Conservation (phyloP, 1,140 invertebrate genomes). For the Armadillidium nasatum region DNA sequence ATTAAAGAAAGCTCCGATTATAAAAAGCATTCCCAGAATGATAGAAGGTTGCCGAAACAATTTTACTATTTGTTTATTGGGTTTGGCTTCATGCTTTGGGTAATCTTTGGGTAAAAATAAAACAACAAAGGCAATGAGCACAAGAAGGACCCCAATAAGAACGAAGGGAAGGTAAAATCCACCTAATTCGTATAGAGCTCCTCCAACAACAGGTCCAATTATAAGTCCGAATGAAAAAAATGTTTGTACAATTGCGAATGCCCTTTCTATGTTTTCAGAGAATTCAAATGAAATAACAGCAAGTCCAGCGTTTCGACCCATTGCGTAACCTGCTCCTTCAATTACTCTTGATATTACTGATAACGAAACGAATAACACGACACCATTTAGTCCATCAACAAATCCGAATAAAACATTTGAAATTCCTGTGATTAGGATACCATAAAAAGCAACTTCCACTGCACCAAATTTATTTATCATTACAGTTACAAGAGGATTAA, state of each 20-base stretch:
- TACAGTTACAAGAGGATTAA: conserved; percentile 13
- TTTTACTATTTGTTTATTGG: conserved; percentile 58
- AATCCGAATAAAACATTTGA: conserved; percentile 23
- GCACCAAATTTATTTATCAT: conserved; percentile 15
- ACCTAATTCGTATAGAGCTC: conserved; percentile 46
- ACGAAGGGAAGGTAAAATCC: conserved; percentile 48
- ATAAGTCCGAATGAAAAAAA: conserved; percentile 20
- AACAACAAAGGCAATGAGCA: conserved; percentile 40
- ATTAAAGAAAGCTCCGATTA: conserved; percentile 68
- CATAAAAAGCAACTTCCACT: background rate
- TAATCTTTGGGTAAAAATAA: conserved; percentile 61
- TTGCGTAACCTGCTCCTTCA: conserved; percentile 21
- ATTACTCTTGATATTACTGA: conserved; percentile 17
- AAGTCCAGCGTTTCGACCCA: background rate
- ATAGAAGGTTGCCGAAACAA: conserved; percentile 46
- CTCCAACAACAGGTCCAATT: conserved; percentile 46
- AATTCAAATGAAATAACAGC: conserved; percentile 23
- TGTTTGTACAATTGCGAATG: conserved; percentile 19
- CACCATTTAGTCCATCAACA: conserved; percentile 5
- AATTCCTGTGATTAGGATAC: conserved; percentile 17
- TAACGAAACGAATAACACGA: background rate
- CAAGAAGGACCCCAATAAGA: conserved; percentile 46
- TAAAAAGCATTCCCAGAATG: conserved; percentile 60
- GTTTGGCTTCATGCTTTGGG: conserved; percentile 46
- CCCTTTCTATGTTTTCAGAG: conserved; percentile 14